Percentiles rank a stretch among this genome's conserved stretches.
phyloP scores from a whole-genome alignment of 2,888 invertebrate species.

The Conops quadrifasciatus region DNA sequence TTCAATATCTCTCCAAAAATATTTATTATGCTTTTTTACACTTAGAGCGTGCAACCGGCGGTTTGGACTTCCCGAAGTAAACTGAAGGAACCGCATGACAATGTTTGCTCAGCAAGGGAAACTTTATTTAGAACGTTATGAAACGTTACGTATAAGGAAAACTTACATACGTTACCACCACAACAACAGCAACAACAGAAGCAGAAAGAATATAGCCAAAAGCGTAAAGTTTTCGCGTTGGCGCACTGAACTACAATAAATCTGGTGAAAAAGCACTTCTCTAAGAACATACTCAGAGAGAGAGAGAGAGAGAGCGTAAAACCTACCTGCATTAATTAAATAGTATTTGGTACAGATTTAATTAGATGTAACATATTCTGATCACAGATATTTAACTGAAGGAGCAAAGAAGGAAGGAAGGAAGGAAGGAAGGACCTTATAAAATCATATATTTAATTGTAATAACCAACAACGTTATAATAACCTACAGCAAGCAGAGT shows the following conservation, averaged over 20 bases:
- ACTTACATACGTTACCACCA: conserved; percentile 20
- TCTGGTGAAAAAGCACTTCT: conserved; percentile 13
- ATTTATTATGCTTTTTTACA: conserved; percentile 38
- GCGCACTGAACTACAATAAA: conserved; percentile 11
- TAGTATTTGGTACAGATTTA: no score
- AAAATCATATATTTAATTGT: no score
- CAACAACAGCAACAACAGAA: background rate
- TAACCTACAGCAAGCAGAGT: no score
- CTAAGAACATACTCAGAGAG: background rate
- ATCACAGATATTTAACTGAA: no score
- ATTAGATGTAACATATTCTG: no score
- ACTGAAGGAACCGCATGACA: conserved; percentile 51
- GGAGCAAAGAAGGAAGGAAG: no score
- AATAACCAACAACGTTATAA: no score
- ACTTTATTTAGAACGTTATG: conserved; percentile 14
- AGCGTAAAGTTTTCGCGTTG: conserved; percentile 26
- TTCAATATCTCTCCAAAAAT: conserved; percentile 1
- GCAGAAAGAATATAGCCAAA: background rate
- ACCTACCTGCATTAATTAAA: no score
- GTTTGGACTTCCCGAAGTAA: conserved; percentile 63
- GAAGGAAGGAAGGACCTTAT: no score
- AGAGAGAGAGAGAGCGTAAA: background rate
- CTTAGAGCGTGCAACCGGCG: conserved; percentile 55
- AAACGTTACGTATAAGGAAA: background rate
- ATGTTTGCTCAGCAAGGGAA: conserved; percentile 24